phyloP scores from a whole-genome alignment of 1,140 invertebrate genomes.

The Atopsyche davidsoni region DNA sequence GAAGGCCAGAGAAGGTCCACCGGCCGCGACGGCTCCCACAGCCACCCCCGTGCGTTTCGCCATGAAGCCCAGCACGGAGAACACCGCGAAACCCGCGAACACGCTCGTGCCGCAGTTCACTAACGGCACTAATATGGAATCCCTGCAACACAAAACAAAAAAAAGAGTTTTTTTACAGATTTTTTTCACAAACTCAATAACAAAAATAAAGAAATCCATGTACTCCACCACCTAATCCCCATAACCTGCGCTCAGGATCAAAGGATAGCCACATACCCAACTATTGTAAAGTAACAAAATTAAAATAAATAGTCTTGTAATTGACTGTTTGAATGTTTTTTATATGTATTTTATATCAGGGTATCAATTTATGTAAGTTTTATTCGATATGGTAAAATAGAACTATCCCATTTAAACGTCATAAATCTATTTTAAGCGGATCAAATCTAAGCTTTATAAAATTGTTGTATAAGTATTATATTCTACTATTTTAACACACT shows the following conservation, averaged over 20 bases:
- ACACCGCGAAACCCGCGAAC: slow-evolving; percentile 90
- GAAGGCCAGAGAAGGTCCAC: slow-evolving; percentile 85
- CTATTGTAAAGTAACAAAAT: not conserved
- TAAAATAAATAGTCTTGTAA: too few relatives aligned
- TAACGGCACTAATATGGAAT: slow-evolving; percentile 64
- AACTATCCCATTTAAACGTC: not conserved
- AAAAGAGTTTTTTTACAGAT: too few relatives aligned
- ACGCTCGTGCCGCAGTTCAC: slow-evolving; percentile 86
- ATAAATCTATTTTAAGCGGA: not conserved
- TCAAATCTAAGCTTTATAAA: slow-evolving; percentile 5
- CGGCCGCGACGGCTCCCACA: slow-evolving; percentile 80
- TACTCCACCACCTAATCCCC: too few relatives aligned
- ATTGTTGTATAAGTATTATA: too few relatives aligned
- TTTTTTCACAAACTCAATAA: too few relatives aligned
- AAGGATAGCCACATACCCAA: too few relatives aligned
- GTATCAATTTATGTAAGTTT: not conserved
- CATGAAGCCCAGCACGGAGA: slow-evolving; percentile 91
- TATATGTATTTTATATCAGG: too few relatives aligned
- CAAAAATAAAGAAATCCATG: too few relatives aligned
- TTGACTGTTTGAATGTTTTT: too few relatives aligned
- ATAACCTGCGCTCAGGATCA: too few relatives aligned
- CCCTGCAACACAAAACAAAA: slow-evolving; percentile 49
- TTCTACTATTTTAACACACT: too few relatives aligned
- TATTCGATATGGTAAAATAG: not conserved
- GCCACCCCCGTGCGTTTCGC: slow-evolving; percentile 67